phyloP scores from a whole-genome alignment of 1,140 invertebrate genomes.

The Drosophila gunungcola region DNA sequence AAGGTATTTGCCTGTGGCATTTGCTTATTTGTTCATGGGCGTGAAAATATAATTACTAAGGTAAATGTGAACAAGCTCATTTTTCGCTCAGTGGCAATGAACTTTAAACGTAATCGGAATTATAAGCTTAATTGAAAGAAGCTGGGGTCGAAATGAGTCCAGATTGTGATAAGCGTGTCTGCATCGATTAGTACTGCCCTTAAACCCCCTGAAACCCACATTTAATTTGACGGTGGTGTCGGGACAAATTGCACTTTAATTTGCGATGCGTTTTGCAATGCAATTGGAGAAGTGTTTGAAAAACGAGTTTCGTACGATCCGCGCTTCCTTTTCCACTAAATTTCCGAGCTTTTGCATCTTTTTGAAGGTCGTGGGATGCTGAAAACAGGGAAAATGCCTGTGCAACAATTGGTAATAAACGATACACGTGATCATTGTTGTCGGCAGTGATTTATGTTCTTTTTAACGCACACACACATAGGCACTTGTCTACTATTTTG shows the following conservation, averaged over 20 bases:
- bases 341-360: constrained; percentile 57
- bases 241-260: constrained; percentile 33
- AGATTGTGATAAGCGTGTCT: constrained; percentile 38
- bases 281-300: constrained; percentile 18
- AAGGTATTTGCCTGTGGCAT: constrained; percentile 20
- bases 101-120: constrained; percentile 21
- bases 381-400: constrained; percentile 20
- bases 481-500: constrained; percentile 13
- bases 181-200: constrained; percentile 11
- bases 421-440: constrained; percentile 62
- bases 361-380: constrained; percentile 60
- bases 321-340: constrained; percentile 49
- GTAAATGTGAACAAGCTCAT: constrained; percentile 25
- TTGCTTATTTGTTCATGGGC: constrained; percentile 38
- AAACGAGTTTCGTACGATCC: constrained; percentile 21
- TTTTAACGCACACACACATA: constrained; percentile 18
- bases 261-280: constrained; percentile 14
- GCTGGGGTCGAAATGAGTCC: constrained; percentile 25
- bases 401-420: constrained; percentile 43
- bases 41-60: constrained; percentile 54
- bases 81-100: constrained; percentile 39
- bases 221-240: not conserved
- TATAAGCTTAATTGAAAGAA: constrained; percentile 35
- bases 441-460: constrained; percentile 63
- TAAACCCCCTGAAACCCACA: not conserved